Base-by-base conservation (phyloP, 2,113 vertebrate species). In the Macquaria ambigua region DNA sequence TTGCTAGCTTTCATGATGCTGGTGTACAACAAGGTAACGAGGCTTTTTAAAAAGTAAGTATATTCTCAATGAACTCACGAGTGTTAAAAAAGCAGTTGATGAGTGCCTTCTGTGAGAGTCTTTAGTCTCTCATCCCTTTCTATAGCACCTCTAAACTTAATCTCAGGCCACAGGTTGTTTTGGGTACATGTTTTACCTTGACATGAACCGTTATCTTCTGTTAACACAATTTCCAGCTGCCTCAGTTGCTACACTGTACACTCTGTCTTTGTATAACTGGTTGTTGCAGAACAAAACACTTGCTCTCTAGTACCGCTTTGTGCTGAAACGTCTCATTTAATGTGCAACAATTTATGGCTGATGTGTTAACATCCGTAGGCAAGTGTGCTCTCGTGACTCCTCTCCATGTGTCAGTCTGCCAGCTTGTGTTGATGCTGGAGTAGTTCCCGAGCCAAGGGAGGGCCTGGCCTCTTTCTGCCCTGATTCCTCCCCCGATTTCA, bases 341-440 rank as follows among this genome's bases (percentile, higher is more conserved):
- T 66, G 20, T 25, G 34, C 39, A 69, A 10, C 1, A 18, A 43
- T 87, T 87, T 74, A 77, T 70, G 6, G 70, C 6, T n/a, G 16
- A 77, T 74, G 61, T 76, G 76, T 74, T 77, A 71, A 86, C 85
- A 80, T 73, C 64, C 12, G 21, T 77, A 61, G 66, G 43, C 73
- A 84, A 89, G 80, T 79, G 75, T 72, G 61, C 59, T 61, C 68
- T 81, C 28, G 11, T 82, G 63, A 81, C n/a, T 86, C 37, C 85
- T 83, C 78, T 66, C 67, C 80, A 62, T 55, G 81, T 86, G 83
- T 76, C 63, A 43, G 62, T 61, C 58, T 77, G 83, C 53, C 77
- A 69, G 72, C 70, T 87, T 66, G 77, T 80, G 85, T 87, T 81
- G 77, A 86, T 77, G 53, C 80, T 83, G 63, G 55, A 70, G 68